A percentile compares a stretch with the other conserved stretches of the same genome.
Evolutionary conservation across 2,888 invertebrate genomes (phyloP).

Genomic region (Melanophora roralis): DNA sequence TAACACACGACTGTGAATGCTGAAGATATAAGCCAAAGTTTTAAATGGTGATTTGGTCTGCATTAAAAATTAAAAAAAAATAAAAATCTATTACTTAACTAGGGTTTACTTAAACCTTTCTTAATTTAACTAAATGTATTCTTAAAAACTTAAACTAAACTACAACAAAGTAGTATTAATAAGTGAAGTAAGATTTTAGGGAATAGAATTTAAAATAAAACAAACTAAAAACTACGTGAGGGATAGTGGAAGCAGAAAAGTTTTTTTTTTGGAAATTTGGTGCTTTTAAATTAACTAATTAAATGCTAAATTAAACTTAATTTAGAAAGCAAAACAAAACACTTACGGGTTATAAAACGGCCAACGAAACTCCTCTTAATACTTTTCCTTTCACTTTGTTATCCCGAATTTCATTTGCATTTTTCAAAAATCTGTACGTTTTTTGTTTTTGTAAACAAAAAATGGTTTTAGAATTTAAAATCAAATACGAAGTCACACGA

Average conservation of each 20-base stretch:
- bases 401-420: slow-evolving; percentile 10
- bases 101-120: no score
- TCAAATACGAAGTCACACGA: slow-evolving; percentile 28
- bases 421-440: slow-evolving; percentile 14
- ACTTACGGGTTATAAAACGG: slow-evolving; percentile 72
- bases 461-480: slow-evolving; percentile 6
- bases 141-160: no score
- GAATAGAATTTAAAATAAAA: slow-evolving; percentile 16
- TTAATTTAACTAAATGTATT: slow-evolving; percentile 2
- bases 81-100: no score
- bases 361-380: slow-evolving; percentile 41
- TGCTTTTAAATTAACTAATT: slow-evolving; percentile 58
- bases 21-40: no score
- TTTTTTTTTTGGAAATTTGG: slow-evolving; percentile 23
- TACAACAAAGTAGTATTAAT: neutral
- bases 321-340: slow-evolving; percentile 51
- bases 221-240: slow-evolving; percentile 29
- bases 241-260: slow-evolving; percentile 26
- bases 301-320: slow-evolving; percentile 52
- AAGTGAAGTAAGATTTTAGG: neutral
- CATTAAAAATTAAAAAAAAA: no score
- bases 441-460: slow-evolving; percentile 3
- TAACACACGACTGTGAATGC: no score
- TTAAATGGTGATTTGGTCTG: no score
- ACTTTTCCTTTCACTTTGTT: neutral